Base-by-base conservation (phyloP, 2,888 invertebrate genomes). In the Spialia ferax region DNA sequence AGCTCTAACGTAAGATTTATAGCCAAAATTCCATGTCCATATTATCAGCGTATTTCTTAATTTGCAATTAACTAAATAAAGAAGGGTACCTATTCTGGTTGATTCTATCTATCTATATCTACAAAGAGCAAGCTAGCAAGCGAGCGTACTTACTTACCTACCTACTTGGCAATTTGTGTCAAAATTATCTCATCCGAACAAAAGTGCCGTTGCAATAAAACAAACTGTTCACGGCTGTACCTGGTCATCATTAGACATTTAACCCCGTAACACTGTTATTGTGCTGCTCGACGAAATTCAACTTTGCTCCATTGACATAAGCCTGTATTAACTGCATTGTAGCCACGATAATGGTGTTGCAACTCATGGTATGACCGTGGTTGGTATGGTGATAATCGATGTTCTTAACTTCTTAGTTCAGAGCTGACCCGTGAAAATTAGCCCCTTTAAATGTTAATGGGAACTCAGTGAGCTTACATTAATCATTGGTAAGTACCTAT, bases 231-330 rank as follows among this genome's bases (percentile, higher is more conserved):
- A 48, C 75, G 71, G 71, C 69, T 68, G 73, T 22, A 20, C 22
- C 50, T 50, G 50, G 50, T 71, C 74, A 62, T 75, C 73, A 75
- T 72, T 73, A 74, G 78, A 79, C 78, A 75, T 74, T 74, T 79
- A 78, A 79, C 79, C 77, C 71, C 72, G 70, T 76, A 73, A 73
- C 70, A 69, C 70, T 32, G 66, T 45, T 7, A 7, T 20, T 35
- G 11, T 32, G 15, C 8, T 45, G 42, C 15, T 0, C 20, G 23
- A 22, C 38, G 1, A 66, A 29, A 42, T 1, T 15, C 26, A 38
- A 54, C 60, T 29, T 60, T 66, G 29, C 7, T 35, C 7, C 57
- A 13, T 23, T 35, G 32, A 23, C 10, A 32, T 23, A 32, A 15
- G 22, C 7, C 15, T 45, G 18, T 32, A 7, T 45, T 13, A 55